Base-by-base conservation (phyloP, 2,113 vertebrate species). In the Otus sunia region DNA sequence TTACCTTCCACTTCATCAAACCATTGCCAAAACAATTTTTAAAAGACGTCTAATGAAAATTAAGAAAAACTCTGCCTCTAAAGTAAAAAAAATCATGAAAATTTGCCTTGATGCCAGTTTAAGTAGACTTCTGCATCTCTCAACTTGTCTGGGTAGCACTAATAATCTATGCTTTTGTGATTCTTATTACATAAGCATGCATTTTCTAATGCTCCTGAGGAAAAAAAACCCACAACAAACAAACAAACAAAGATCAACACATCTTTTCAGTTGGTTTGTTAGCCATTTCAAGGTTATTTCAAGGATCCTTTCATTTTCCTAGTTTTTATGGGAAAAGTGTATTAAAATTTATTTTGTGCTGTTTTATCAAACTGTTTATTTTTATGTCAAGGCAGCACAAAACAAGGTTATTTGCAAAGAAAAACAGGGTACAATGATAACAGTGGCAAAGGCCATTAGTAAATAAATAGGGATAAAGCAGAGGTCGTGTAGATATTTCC, bases 371-470 rank as follows among this genome's bases (percentile, higher is more conserved):
- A 88, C 13, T 62, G 39, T 36, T 90, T 82, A 76, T 88, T 79
- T 75, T 76, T 75, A 53, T 27, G 9, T 60, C 27, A 45, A 52
- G 45, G 34, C 72, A 96, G 63, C 36, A 39, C 77, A 88, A 92
- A 93, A n/a, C 59, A 92, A 95, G 86, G 67, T 71, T 96, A 91
- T 80, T 74, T 88, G 50, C 71, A 91, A 83, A 67, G 83, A 80
- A 92, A 94, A 94, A 41, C 50, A 66, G 29, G 15, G 34, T 84
- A 32, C 20, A 55, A 83, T 59, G 3, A n/a, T 55, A 94, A 88
- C 72, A 86, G 32, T 52, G 37, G 50, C 59, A 96, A 91, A 92
- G n/a, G 47, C 55, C 72, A 43, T 56, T 66, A 73, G 30, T 43
- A 90, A 90, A 93, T 23, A 74, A 92, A 39, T 16, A 79, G 14